Evolutionary conservation across 2,888 invertebrate genomes (phyloP), one percentile per base, ranked within the genome.

Genomic region (Leuctra nigra): DNA sequence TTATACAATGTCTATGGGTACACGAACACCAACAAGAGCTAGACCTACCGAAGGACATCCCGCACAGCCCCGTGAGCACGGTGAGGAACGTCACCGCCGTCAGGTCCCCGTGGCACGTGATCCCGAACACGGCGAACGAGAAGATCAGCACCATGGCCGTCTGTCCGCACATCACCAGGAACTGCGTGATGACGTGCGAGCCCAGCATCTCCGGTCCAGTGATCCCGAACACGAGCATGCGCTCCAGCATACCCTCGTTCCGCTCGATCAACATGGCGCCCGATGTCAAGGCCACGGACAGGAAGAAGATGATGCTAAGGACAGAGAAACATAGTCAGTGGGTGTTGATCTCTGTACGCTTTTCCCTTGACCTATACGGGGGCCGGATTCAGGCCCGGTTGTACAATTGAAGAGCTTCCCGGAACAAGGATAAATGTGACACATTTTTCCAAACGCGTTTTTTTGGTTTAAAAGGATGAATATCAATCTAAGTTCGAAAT

Each of bases 41-140:
- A n/a, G n/a, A n/a, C 77, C 75, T 75, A 88, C 90, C 92, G 65
- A 92, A 92, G 57, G 87, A 86, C 96, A 96, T 96, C 66, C 95
- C 96, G 68, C 93, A 92, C 18, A 94, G 72, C 13, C 95, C 95
- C 55, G 88, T 90, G 35, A 92, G 75, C 1, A 93, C 69, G 0
- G 89, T 87, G 9, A 95, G 74, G 0, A 81, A 63, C n/a, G 84
- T 75, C 7, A 93, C 87, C 77, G 85, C 82, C 23, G 80, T 75
- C 3, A 92, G 70, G 2, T 84, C 82, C 1, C 95, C 96, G 53
- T 81, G 78, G 66, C 85, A 81, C 0, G 91, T 87, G 53, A 95
- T 75, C 24, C 83, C 78, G 68, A 92, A 93, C 61, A 88, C 77
- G 2, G 81, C 77, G 67, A 93, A 88, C 3, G 89, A 81, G 59